These are phyloP conservation scores for Zaprionus capensis DNA, from an alignment of 1,140 invertebrate species.

Conservation along the genomic window DNA sequence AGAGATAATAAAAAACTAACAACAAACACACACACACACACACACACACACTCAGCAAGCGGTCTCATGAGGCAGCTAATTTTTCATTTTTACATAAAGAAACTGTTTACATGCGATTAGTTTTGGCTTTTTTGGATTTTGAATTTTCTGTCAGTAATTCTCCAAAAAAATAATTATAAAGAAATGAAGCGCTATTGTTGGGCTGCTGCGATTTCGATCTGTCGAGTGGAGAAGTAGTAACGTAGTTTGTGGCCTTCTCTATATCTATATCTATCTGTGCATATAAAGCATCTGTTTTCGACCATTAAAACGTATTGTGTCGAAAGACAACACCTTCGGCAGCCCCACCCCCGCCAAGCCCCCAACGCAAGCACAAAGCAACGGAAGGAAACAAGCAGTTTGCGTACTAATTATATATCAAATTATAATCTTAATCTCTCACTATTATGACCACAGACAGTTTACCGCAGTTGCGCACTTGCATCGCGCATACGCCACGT, in stretches of 20 bases:
- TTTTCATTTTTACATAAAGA: slow-evolving; percentile 68
- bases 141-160: slow-evolving; percentile 47
- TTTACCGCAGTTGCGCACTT: slow-evolving; percentile 34
- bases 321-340: slow-evolving; percentile 14
- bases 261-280: slow-evolving; percentile 28
- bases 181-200: slow-evolving; percentile 73
- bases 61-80: slow-evolving; percentile 25
- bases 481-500: slow-evolving; percentile 70
- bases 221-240: neutral
- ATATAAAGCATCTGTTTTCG: slow-evolving; percentile 52
- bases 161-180: slow-evolving; percentile 46
- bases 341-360: neutral
- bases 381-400: slow-evolving; percentile 66
- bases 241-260: slow-evolving; percentile 50
- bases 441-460: slow-evolving; percentile 18
- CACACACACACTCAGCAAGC: neutral
- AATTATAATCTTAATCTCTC: slow-evolving; percentile 33
- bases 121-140: slow-evolving; percentile 11
- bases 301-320: slow-evolving; percentile 53
- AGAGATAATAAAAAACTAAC: slow-evolving; percentile 4
- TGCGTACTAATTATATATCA: slow-evolving; percentile 47
- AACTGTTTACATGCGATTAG: slow-evolving; percentile 59
- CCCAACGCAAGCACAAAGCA: neutral
- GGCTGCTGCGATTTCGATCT: neutral
- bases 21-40: neutral